These are phyloP conservation scores for Pseudorasbora parva DNA, from an alignment of 2,113 vertebrate genomes.

Conservation along the genomic window DNA sequence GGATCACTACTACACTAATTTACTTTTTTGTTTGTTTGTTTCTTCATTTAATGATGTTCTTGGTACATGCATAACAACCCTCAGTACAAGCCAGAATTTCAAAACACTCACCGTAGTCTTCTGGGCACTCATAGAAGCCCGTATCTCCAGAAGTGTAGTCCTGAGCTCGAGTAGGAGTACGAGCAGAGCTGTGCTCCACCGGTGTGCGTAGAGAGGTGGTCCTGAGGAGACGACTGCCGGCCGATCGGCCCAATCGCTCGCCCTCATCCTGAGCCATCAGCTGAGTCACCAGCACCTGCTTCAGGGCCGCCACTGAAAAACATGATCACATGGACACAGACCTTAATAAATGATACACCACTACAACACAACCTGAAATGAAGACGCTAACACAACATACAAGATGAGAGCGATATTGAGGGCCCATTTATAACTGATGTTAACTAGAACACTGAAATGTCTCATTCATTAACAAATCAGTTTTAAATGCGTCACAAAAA, in stretches of 20 bases:
- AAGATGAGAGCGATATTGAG: background rate
- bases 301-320: conserved; percentile 75
- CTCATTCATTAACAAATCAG: background rate
- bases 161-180: conserved; percentile 60
- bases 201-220: conserved; percentile 77
- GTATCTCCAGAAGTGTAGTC: conserved; percentile 78
- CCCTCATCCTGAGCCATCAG: conserved; percentile 77
- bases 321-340: background rate
- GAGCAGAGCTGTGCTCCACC: conserved; percentile 70
- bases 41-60: background rate
- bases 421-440: background rate
- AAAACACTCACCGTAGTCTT: conserved; percentile 75
- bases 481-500: background rate
- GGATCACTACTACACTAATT: background rate
- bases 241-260: conserved; percentile 66
- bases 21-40: too few species aligned
- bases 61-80: too few species aligned
- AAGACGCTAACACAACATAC: background rate
- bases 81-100: background rate
- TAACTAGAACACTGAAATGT: background rate
- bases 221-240: conserved; percentile 74
- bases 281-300: conserved; percentile 78
- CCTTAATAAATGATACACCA: background rate
- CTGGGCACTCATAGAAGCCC: conserved; percentile 88
- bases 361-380: background rate